Evolutionary conservation across 2,797 vertebrate genomes (phyloP), one percentile per base, ranked within the genome.

Genomic region (Sebastes iracundus): DNA sequence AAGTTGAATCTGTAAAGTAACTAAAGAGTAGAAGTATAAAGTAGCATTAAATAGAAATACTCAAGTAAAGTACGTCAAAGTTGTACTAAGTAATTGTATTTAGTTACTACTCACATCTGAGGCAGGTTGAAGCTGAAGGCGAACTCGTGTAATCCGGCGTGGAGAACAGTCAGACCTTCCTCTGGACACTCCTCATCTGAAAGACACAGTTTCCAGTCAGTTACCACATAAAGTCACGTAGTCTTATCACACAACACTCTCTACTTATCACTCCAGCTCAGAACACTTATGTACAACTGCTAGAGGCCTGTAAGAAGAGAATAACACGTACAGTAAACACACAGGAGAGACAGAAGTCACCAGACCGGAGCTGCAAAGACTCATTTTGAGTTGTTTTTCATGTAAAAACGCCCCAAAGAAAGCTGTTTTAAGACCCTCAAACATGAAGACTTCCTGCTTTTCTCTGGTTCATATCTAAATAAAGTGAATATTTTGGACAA

Each of bases 51-150:
- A 59, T 14, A 11, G 13, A 59, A 14, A 58, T 25, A 27, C 55
- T 58, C 23, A 14, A 25, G 12, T 25, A 18, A 60, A 32, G 59
- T 33, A 62, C 60, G 4, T 22, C 20, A 3, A 25, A 7, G 7
- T 23, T 42, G 33, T 64, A 38, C n/a, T 25, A 7, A 42, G 35
- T 64, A 42, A 16, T 22, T 5, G 35, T 65, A 46, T 8, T 25
- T 2, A 6, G 20, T 60, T 27, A 60, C 7, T 20, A 42, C 98
- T 98, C 95, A 99, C 98, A 97, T 99, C 93, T 99, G 98, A 92
- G 98, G 98, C 96, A 99, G 97, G 96, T 97, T 97, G 2, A 99
- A 98, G 94, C 97, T 99, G 96, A 99, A 99, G 80, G 97, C 97
- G 94, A 99, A 99, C 96, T 99, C 98, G 11, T 99, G 98, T 70